Evolutionary conservation across 1,140 invertebrate genomes (phyloP), one percentile per base, ranked within the genome.

Genomic region (Apocrypta bakeri): DNA sequence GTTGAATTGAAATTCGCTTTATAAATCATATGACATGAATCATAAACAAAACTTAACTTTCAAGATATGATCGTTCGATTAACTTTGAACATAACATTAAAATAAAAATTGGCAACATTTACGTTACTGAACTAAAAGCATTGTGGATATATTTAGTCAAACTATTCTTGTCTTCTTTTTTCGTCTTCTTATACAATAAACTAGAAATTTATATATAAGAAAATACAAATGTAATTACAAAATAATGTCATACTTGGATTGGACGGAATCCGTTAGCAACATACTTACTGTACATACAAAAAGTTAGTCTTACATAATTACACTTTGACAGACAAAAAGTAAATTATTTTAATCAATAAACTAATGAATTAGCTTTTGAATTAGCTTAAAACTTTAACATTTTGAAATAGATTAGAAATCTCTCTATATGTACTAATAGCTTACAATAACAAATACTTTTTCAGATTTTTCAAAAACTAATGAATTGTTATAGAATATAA

Each of bases 361-460:
- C 27, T 40, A 42, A 73, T 73, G 40, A n/a, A 61, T n/a, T n/a
- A 74, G 24, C 12, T 56, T 29, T 48, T 29, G 48, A 9, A 17
- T 31, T 42, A 72, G 12, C 69, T 40, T 72, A n/a, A 24, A 25
- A 72, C 0, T 21, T 7, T 21, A 56, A 25, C 25, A 25, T 21
- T 72, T 9, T 42, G 17, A 42, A 72, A 72, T n/a, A n/a, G 42
- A 75, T 75, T 75, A 42, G 14, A 40, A 24, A 37, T n/a, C 33
- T 14, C 42, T 73, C 2, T 25, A 42, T n/a, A n/a, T 24, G 33
- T 73, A 73, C 9, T 9, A 8, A 29, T 31, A 21, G 2, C 68
- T 73, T 75, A 61, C 56, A 61, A 75, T 61, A 61, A 56, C 48
- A n/a, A 75, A 75, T 61, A 75, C 64, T 61, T 75, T 27, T 40